These are phyloP conservation scores for Bombus confusus DNA, from an alignment of 1,140 invertebrate genomes.

Conservation along the genomic window DNA sequence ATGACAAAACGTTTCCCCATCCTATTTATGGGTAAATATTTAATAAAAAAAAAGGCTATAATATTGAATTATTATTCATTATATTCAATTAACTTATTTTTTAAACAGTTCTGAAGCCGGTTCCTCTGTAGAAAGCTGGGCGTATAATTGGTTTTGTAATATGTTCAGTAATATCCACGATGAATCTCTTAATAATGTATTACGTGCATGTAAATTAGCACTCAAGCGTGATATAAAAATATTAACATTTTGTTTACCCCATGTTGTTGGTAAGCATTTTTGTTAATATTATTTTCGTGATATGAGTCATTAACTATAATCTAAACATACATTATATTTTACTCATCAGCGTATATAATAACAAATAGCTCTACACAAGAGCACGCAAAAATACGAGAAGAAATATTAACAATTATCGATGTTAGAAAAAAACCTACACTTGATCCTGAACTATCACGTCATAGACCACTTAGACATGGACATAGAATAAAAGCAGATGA, in stretches of 20 bases:
- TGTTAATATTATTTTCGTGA: conserved; percentile 9
- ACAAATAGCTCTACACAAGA: conserved; percentile 64
- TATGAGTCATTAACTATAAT: conserved; percentile 21
- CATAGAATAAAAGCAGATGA: conserved; percentile 59
- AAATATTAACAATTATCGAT: conserved; percentile 78
- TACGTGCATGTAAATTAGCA: conserved; percentile 87
- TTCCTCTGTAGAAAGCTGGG: conserved; percentile 87
- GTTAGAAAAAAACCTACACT: conserved; percentile 65
- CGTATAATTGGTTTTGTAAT: conserved; percentile 85
- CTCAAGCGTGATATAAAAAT: conserved; percentile 87
- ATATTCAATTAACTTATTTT: conserved; percentile 30
- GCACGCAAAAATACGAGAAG: conserved; percentile 70
- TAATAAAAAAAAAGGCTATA: conserved; percentile 3
- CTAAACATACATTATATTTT: conserved; percentile 16
- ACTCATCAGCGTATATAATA: conserved; percentile 72
- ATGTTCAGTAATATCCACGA: conserved; percentile 72
- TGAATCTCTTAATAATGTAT: conserved; percentile 73
- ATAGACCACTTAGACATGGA: conserved; percentile 71
- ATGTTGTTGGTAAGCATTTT: conserved; percentile 83
- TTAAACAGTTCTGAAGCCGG: conserved; percentile 85
- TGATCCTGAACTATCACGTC: conserved; percentile 73
- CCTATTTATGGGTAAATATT: conserved; percentile 78
- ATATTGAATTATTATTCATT: not conserved
- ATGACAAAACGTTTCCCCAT: conserved; percentile 71
- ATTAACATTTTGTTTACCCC: conserved; percentile 88